phyloP scores from a whole-genome alignment of 2,888 invertebrate genomes.

The Dioctria linearis region DNA sequence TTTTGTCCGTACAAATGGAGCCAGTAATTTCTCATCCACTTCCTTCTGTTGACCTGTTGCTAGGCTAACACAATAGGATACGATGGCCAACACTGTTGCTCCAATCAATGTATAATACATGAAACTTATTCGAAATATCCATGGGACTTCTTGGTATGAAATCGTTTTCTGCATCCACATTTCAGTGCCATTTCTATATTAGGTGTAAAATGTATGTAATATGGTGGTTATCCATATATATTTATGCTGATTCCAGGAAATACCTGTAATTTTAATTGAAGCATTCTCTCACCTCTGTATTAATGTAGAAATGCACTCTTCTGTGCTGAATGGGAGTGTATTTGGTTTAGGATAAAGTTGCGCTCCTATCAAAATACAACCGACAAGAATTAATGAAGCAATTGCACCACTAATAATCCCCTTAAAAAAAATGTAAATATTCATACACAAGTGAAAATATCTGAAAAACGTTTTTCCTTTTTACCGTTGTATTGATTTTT shows the following conservation, averaged over 20 bases:
- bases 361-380: slow-evolving; percentile 73
- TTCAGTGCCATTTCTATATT: slow-evolving; percentile 42
- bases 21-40: slow-evolving; percentile 59
- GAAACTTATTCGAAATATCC: slow-evolving; percentile 76
- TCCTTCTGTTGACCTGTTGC: slow-evolving; percentile 67
- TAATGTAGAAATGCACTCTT: slow-evolving; percentile 57
- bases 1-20: slow-evolving; percentile 54
- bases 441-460: neutral
- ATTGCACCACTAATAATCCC: slow-evolving; percentile 75
- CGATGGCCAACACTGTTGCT: slow-evolving; percentile 74
- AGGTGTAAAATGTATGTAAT: no score
- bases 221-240: no score
- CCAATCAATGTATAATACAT: slow-evolving; percentile 80
- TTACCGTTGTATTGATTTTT: slow-evolving; percentile 66
- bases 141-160: slow-evolving; percentile 55
- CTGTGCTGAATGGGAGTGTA: slow-evolving; percentile 58
- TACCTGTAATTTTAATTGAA: slow-evolving; percentile 43
- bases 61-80: slow-evolving; percentile 77
- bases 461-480: neutral
- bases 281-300: slow-evolving; percentile 1
- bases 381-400: slow-evolving; percentile 72
- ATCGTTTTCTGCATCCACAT: slow-evolving; percentile 52
- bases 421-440: slow-evolving; percentile 64
- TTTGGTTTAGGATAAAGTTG: slow-evolving; percentile 71
- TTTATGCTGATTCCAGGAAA: no score